These are phyloP conservation scores for Rhinogobius similis DNA, from an alignment of 2,113 vertebrate genomes.

Conservation along the genomic window DNA sequence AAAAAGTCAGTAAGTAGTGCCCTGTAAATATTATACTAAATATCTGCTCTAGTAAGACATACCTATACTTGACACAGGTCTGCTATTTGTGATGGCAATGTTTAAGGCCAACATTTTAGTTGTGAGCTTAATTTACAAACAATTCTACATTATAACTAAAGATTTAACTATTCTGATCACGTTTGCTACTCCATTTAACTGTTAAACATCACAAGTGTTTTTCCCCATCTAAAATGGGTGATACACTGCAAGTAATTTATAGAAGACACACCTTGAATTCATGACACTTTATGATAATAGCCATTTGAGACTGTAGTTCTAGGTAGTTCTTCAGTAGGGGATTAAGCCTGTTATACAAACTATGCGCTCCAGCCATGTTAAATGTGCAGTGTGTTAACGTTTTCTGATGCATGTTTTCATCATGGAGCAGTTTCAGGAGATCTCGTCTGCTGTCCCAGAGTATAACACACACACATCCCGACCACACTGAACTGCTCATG, in stretches of 20 bases:
- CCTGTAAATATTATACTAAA: no score
- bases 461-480: not conserved
- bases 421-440: no score
- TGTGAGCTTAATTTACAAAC: conserved; percentile 18
- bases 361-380: conserved; percentile 37
- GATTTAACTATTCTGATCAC: not conserved
- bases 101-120: not conserved
- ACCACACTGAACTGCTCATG: conserved; percentile 38
- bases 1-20: no score
- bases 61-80: no score
- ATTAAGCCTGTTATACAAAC: not conserved
- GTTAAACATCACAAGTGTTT: no score
- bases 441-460: no score
- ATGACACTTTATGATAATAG: not conserved
- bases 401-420: conserved; percentile 74
- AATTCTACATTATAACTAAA: not conserved
- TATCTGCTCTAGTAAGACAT: no score
- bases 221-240: no score
- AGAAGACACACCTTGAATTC: conserved; percentile 11
- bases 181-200: no score
- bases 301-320: not conserved
- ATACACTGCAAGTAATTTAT: not conserved
- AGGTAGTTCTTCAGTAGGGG: not conserved
- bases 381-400: conserved; percentile 66
- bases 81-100: no score